Percentiles rank a stretch among this genome's conserved stretches.
These are phyloP conservation scores for Platalea minor DNA, from an alignment of 2,797 vertebrate genomes.

Conservation along the genomic window DNA sequence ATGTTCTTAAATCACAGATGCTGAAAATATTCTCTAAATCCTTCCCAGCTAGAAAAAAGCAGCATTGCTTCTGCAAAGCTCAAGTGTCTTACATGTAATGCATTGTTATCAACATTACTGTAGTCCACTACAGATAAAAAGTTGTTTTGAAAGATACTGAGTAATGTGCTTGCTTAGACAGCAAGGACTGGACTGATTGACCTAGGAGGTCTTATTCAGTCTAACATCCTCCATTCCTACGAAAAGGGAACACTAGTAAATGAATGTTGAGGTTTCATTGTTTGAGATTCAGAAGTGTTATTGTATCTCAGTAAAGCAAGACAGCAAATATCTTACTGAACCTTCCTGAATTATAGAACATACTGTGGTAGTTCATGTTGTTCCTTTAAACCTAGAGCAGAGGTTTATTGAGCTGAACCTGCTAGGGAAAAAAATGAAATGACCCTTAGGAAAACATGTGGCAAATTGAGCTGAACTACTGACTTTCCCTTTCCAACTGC, in stretches of 20 bases:
- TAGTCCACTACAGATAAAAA: constrained; percentile 1
- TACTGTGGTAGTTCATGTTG: not conserved
- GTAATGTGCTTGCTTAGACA: not conserved
- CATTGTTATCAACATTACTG: not conserved
- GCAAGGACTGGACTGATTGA: not conserved
- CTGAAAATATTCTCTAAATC: not conserved
- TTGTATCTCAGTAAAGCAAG: not conserved
- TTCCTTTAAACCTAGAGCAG: not conserved
- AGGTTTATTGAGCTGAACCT: not conserved
- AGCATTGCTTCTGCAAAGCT: not conserved
- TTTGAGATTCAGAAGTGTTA: constrained; percentile 5
- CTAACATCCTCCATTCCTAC: not conserved
- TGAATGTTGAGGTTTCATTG: not conserved
- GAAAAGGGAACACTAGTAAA: not conserved
- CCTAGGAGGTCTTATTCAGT: not conserved
- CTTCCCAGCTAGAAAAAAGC: not conserved
- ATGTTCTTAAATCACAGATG: not conserved
- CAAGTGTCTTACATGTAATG: not conserved
- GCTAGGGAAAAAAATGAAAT: not conserved
- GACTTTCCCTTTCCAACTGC: not conserved
- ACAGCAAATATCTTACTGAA: not conserved
- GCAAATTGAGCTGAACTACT: constrained; percentile 1
- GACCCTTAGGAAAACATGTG: not conserved
- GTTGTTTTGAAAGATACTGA: not conserved
- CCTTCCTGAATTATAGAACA: constrained; percentile 4